Evolutionary conservation across 64 coral and sea anemone species (phyloP), one percentile per base, ranked within the genome.

Genomic region (Porites lutea): DNA sequence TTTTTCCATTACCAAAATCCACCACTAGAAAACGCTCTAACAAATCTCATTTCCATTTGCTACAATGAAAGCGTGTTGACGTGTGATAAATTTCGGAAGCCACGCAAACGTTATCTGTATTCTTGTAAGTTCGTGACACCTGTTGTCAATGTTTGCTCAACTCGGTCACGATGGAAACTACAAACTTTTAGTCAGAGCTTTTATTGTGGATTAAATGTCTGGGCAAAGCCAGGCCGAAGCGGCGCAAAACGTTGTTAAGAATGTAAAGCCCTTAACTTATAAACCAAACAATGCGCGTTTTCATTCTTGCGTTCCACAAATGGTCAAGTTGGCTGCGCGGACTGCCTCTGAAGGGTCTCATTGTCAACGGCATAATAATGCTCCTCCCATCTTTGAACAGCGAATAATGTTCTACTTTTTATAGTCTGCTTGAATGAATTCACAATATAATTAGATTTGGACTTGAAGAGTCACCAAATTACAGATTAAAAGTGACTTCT

Each of bases 371-470:
- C 89, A 83, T 89, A 85, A 92, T 83, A 96, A 88, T 86, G 76
- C 70, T 88, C 90, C 91, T 66, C 81, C 90, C 90, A 73, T 70
- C 90, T 90, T 79, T 93, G 87, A 72, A 81, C 79, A 61, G 52
- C 73, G 84, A 68, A 93, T 71, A 96, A 93, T 93, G 91, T 75
- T 89, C 61, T 74, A 61, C 95, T 92, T 92, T 96, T 96, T 90
- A 96, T 96, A 96, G 95, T 93, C 87, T 82, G 91, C 71, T 89
- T 89, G 86, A 86, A 77, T 83, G 69, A 91, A 87, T 87, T 88
- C 88, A 88, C 88, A 88, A 83, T 93, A 96, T 96, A 93, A 96
- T 96, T 96, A 96, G 95, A 93, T 93, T 85, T 89, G 72, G 79
- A 77, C 69, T 71, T 89, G 72, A 96, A 89, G 95, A 92, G 90